Conservation (phyloP, 1,140 invertebrate species). For the Cotesia glomerata region DNA sequence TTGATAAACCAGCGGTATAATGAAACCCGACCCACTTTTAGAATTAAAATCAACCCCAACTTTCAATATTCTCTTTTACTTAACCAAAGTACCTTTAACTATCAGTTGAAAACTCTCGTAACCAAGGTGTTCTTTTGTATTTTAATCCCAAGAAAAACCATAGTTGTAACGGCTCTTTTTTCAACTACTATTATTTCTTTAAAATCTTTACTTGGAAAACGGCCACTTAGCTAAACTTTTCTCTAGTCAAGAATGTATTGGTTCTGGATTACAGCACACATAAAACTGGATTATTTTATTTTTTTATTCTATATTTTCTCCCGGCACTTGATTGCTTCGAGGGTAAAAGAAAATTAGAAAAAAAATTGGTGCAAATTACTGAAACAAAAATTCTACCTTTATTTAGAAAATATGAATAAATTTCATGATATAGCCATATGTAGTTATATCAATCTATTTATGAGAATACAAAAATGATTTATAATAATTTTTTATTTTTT, state of each 20-base stretch:
- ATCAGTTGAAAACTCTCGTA: slow-evolving; percentile 17
- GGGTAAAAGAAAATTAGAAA: too few relatives aligned
- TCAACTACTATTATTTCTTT: neutral
- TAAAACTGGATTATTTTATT: too few relatives aligned
- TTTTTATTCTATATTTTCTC: too few relatives aligned
- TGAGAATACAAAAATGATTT: too few relatives aligned
- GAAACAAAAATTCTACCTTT: too few relatives aligned
- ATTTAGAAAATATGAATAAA: too few relatives aligned
- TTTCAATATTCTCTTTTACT: slow-evolving; percentile 13
- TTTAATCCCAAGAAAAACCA: slow-evolving; percentile 3
- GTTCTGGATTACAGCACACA: neutral
- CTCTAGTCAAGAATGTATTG: neutral
- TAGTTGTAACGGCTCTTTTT: neutral
- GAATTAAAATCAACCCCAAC: slow-evolving; percentile 15
- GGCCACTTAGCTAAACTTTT: neutral
- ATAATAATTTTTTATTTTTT: too few relatives aligned
- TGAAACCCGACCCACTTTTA: slow-evolving; percentile 12
- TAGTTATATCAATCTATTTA: too few relatives aligned
- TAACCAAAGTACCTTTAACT: slow-evolving; percentile 4
- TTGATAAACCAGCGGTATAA: neutral
- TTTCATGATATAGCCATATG: too few relatives aligned
- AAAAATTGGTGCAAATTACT: too few relatives aligned
- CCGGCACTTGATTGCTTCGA: too few relatives aligned
- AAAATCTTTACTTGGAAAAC: neutral
- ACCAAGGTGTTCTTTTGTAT: neutral